Conservation (phyloP, 2,797 vertebrate species). For the Microctenopoma stevenorrisi region DNA sequence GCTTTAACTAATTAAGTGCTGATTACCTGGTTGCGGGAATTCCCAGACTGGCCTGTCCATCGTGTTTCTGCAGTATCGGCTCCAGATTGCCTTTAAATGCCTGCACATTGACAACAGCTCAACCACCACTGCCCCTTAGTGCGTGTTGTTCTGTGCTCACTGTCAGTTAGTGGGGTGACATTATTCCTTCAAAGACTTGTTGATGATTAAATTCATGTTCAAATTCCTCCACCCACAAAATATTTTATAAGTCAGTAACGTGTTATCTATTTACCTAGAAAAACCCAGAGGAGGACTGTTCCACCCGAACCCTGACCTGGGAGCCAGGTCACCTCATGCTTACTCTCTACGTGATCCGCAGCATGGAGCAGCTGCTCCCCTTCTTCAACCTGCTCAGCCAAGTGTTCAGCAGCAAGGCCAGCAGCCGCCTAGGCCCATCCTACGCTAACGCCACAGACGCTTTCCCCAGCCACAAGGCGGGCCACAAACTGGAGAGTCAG, state of each 20-base stretch:
- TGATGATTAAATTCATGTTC: neutral
- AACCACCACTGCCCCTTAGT: too few relatives aligned
- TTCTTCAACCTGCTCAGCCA: conserved; percentile 98
- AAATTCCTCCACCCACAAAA: neutral
- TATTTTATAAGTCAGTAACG: neutral
- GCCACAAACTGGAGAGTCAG: conserved; percentile 93
- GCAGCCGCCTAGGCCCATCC: conserved; percentile 87
- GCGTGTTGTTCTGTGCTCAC: too few relatives aligned
- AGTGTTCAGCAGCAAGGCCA: conserved; percentile 96
- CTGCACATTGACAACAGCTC: too few relatives aligned
- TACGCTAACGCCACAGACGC: conserved; percentile 83
- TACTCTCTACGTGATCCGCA: conserved; percentile 93
- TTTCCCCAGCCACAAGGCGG: conserved; percentile 87
- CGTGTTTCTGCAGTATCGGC: too few relatives aligned
- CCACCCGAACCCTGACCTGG: conserved; percentile 89
- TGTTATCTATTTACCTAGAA: conserved; percentile 82
- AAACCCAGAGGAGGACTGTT: conserved; percentile 94
- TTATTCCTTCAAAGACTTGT: neutral
- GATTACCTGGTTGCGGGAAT: too few relatives aligned
- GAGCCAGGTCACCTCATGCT: conserved; percentile 94
- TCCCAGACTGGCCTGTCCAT: too few relatives aligned
- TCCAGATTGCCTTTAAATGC: too few relatives aligned
- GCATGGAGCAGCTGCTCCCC: conserved; percentile 96
- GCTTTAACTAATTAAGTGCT: too few relatives aligned
- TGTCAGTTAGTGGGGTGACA: too few relatives aligned